phyloP scores from a whole-genome alignment of 2,113 vertebrate species.

The Spermophilus dauricus region DNA sequence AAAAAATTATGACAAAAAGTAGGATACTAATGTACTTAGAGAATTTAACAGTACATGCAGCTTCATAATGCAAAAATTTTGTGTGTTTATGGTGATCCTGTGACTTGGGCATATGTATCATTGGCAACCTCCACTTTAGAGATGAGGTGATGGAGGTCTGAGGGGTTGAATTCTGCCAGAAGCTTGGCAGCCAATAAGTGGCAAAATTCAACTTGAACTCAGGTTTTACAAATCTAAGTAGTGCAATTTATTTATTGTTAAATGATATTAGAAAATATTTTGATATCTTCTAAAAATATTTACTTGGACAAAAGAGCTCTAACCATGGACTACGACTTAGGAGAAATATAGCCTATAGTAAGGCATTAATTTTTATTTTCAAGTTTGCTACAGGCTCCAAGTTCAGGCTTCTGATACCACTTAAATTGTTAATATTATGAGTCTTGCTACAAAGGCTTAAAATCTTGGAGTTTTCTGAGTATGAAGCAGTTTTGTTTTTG shows the following conservation, averaged over 20 bases:
- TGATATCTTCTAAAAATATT: neutral
- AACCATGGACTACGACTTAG: neutral
- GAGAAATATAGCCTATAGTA: neutral
- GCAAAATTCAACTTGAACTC: neutral
- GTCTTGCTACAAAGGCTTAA: conserved; percentile 36
- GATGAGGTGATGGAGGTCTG: neutral
- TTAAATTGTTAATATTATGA: conserved; percentile 56
- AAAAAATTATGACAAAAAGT: neutral
- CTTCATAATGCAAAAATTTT: neutral
- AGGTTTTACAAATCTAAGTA: neutral
- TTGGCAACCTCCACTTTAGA: neutral
- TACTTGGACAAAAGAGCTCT: neutral
- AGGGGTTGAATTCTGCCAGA: neutral
- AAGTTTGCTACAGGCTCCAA: neutral
- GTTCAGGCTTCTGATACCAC: conserved; percentile 25
- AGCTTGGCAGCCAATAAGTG: neutral
- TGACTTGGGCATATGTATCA: neutral
- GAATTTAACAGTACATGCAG: neutral
- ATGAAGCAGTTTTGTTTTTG: conserved; percentile 27
- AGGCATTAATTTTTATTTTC: conserved; percentile 52
- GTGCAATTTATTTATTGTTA: neutral
- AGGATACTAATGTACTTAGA: neutral
- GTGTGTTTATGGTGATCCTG: neutral
- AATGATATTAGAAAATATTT: neutral
- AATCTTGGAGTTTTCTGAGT: conserved; percentile 11